Base-by-base conservation (phyloP, 1,140 invertebrate species). In the Trialeurodes vaporariorum region DNA sequence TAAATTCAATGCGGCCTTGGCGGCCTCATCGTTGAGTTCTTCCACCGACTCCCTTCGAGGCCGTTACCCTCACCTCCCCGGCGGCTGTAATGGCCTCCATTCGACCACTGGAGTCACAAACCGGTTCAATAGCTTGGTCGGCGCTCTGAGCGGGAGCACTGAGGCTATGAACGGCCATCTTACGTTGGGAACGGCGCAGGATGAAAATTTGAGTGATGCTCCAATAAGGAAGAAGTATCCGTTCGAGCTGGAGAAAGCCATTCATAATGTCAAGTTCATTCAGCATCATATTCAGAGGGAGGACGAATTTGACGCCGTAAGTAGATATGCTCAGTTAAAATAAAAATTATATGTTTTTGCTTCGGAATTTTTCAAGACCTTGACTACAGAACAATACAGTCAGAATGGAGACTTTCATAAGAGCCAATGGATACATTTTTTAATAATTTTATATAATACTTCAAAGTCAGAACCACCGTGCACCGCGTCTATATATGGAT, bases 181-280 rank as follows among this genome's bases (percentile, higher is more conserved):
- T 23, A 13, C 23, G 66, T 11, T 62, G 26, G 81, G 59, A 79
- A 86, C 1, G 89, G 90, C 78, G 22, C 76, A 92, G 21, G 89
- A 92, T 71, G 89, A 91, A 73, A 91, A 88, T 40, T 79, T 92
- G 71, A 91, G 88, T 70, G 89, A 91, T 71, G 83, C 89, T 13
- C 62, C 69, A 21, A 27, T 62, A 13, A 82, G 87, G 65, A 92
- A 92, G 78, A 92, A 92, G 74, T 93, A 93, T 78, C 92, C 91
- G 0, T 93, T 93, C 74, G 93, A 95, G 75, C 80, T 96, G 70
- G 92, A 95, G 74, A 93, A 94, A 76, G 93, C 93, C 27, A 89
- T 97, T 69, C 91, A 94, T 73, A 96, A 96, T 77, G 91, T 96
- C 26, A 92, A 93, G 86, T 97, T 96, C 75, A 95, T 96, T 71